These are phyloP conservation scores for Cistogaster globosa DNA, from an alignment of 2,888 invertebrate genomes.

Conservation along the genomic window DNA sequence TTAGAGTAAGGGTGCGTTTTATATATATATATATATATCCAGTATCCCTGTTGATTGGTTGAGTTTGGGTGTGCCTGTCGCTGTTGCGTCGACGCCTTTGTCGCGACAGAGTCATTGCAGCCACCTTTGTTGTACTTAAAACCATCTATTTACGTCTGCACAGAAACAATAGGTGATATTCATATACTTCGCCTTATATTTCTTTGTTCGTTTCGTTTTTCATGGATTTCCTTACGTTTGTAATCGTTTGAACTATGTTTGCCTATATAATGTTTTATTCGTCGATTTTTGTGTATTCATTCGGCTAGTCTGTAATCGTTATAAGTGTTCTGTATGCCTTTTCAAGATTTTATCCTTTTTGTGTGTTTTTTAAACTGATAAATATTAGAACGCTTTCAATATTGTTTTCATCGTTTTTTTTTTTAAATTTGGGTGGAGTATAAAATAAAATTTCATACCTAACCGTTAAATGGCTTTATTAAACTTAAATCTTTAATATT, in stretches of 20 bases:
- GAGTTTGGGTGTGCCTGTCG: constrained; percentile 80
- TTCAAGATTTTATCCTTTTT: not conserved
- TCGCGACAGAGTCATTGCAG: constrained; percentile 70
- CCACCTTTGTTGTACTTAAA: constrained; percentile 55
- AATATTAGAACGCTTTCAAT: too few relatives aligned
- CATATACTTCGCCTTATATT: constrained; percentile 38
- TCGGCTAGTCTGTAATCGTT: constrained; percentile 8
- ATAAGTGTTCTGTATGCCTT: constrained; percentile 28
- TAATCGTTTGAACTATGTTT: constrained; percentile 41
- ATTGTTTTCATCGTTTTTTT: too few relatives aligned
- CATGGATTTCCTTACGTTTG: constrained; percentile 27
- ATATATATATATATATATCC: constrained; percentile 60
- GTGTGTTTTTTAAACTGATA: too few relatives aligned
- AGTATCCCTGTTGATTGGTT: constrained; percentile 72
- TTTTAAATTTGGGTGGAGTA: too few relatives aligned
- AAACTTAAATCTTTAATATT: too few relatives aligned
- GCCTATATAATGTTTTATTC: constrained; percentile 41
- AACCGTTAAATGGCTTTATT: too few relatives aligned
- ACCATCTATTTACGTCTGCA: constrained; percentile 53
- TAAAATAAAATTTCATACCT: too few relatives aligned
- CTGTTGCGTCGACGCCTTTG: constrained; percentile 77
- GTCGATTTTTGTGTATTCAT: constrained; percentile 14
- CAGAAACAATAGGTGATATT: constrained; percentile 51
- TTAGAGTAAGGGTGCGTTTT: constrained; percentile 57
- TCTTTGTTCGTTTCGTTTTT: constrained; percentile 48